phyloP scores from a whole-genome alignment of 1,140 invertebrate species.

The Eriocheir sinensis region DNA sequence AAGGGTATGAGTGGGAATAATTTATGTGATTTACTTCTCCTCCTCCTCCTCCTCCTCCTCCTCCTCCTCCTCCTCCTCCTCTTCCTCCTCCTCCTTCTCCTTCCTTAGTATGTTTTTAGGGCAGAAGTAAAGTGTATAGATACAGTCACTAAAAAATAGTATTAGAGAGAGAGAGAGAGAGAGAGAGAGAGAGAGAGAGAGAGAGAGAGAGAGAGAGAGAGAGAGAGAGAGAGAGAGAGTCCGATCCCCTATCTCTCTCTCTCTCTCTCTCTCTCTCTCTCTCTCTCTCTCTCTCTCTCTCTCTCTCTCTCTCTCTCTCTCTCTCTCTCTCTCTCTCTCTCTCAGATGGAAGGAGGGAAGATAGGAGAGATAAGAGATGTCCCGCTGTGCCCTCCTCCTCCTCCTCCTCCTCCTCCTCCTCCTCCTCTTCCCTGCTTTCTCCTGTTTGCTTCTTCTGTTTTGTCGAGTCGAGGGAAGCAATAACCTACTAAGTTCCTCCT shows the following conservation, averaged over 20 bases:
- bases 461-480: neutral
- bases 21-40: neutral
- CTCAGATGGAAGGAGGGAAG: neutral
- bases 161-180: constrained; percentile 22
- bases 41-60: neutral
- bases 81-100: constrained; percentile 19
- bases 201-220: neutral
- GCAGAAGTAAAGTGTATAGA: too few relatives aligned
- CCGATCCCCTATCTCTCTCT: neutral
- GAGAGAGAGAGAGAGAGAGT: too few relatives aligned
- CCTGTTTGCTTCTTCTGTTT: constrained; percentile 1
- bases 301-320: constrained; percentile 10
- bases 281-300: neutral
- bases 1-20: constrained; percentile 11
- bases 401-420: too few relatives aligned
- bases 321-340: neutral
- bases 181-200: constrained; percentile 7
- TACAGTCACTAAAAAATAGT: too few relatives aligned
- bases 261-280: neutral
- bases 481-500: neutral
- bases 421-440: neutral
- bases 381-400: too few relatives aligned
- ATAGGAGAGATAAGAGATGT: neutral
- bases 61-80: neutral
- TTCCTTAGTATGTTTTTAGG: too few relatives aligned